A percentile compares a stretch with the other conserved stretches of the same genome.
phyloP scores from a whole-genome alignment of 2,797 vertebrate species.

The Chrysocyon brachyurus region DNA sequence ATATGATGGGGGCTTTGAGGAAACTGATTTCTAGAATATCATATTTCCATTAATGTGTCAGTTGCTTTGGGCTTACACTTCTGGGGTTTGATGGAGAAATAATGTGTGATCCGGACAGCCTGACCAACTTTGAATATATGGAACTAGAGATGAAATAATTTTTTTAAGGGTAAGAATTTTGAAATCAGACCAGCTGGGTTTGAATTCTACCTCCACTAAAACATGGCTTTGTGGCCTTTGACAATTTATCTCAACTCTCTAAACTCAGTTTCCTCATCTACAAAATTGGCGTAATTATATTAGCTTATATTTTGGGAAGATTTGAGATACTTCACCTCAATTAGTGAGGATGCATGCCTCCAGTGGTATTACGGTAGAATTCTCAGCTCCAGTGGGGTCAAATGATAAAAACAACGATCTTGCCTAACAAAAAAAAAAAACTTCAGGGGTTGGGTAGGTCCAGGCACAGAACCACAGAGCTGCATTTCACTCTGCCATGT shows the following conservation, averaged over 20 bases:
- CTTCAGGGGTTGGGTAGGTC: neutral
- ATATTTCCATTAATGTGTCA: neutral
- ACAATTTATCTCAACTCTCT: neutral
- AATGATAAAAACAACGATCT: neutral
- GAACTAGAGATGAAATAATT: neutral
- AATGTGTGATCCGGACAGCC: neutral
- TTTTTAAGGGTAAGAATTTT: neutral
- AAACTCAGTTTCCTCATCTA: neutral
- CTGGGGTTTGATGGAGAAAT: neutral
- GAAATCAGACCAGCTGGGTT: neutral
- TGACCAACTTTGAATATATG: neutral
- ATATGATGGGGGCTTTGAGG: slow-evolving; percentile 26
- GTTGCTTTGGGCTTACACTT: neutral
- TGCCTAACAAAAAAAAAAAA: neutral
- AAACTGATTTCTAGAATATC: neutral
- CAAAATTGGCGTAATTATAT: neutral
- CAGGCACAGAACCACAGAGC: neutral
- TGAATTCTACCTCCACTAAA: neutral
- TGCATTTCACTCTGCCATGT: neutral
- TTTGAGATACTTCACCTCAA: neutral
- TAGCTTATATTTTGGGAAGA: neutral
- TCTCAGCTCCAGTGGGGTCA: neutral
- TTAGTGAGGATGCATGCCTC: neutral
- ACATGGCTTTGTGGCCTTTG: neutral
- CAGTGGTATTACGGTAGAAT: neutral